Evolutionary conservation across 2,797 vertebrate genomes (phyloP).

Genomic region (Acanthiza pusilla): DNA sequence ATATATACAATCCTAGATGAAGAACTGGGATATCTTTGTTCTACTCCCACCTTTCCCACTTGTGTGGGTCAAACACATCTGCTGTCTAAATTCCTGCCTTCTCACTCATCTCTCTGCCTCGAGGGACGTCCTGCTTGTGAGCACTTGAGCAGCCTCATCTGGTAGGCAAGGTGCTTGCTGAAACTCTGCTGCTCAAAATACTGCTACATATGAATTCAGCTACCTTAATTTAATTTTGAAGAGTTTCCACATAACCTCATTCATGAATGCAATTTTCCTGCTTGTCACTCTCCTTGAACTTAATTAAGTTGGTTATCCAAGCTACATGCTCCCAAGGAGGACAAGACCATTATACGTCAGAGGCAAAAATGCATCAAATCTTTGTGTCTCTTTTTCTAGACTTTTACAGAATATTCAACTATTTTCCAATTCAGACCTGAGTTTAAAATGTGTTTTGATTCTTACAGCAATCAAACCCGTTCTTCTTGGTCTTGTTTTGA

Average conservation of each 20-base stretch:
- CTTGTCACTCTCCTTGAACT: not conserved
- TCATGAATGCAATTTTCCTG: not conserved
- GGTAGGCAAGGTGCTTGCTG: not conserved
- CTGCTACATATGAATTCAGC: not conserved
- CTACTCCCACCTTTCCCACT: not conserved
- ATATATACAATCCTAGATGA: not conserved
- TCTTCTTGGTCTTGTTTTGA: not conserved
- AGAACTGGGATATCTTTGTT: not conserved
- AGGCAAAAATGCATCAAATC: not conserved
- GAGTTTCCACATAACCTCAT: not conserved
- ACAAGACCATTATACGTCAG: not conserved
- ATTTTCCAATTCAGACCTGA: not conserved
- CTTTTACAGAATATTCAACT: not conserved
- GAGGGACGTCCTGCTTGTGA: not conserved
- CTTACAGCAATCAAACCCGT: not conserved
- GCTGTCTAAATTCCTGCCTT: not conserved
- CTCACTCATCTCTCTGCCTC: not conserved
- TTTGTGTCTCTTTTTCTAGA: not conserved
- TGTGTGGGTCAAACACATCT: accelerated
- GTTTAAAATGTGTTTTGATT: not conserved
- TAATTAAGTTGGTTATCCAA: not conserved
- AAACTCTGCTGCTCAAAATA: not conserved
- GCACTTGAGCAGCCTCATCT: not conserved
- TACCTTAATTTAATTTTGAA: not conserved
- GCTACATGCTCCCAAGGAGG: not conserved